These are phyloP conservation scores for Torymus tubicola DNA, from an alignment of 2,888 invertebrate genomes.

Conservation along the genomic window DNA sequence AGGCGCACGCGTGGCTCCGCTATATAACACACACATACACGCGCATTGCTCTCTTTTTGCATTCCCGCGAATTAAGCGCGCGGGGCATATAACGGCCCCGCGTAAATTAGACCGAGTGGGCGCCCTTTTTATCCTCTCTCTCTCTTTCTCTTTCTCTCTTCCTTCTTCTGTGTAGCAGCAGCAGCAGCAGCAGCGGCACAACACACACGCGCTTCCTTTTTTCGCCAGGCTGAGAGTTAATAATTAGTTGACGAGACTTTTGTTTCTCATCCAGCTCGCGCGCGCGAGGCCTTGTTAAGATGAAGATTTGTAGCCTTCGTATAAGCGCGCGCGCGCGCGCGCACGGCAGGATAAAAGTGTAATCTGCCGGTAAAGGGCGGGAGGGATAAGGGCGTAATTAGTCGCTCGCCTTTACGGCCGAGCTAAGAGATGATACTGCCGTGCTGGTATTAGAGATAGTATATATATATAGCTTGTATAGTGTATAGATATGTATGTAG, in stretches of 20 bases:
- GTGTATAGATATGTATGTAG: too few relatives aligned
- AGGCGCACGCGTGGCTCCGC: too few relatives aligned
- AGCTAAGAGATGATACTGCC: background rate
- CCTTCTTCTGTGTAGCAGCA: background rate
- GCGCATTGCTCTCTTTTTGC: constrained; percentile 20
- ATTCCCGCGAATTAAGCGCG: constrained; percentile 54
- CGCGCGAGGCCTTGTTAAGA: constrained; percentile 24
- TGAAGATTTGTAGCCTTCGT: constrained; percentile 41
- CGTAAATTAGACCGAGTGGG: constrained; percentile 52
- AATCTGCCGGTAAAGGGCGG: background rate
- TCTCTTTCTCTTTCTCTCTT: constrained; percentile 10
- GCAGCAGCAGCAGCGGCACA: too few relatives aligned
- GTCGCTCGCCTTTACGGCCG: background rate
- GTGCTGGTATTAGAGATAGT: background rate
- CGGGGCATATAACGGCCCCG: constrained; percentile 37
- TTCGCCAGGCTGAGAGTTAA: constrained; percentile 30
- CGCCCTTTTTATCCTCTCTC: background rate
- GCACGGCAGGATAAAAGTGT: constrained; percentile 2
- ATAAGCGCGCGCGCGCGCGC: too few relatives aligned
- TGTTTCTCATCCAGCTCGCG: constrained; percentile 18
- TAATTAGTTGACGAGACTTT: constrained; percentile 52
- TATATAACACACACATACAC: too few relatives aligned
- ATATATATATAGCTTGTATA: too few relatives aligned
- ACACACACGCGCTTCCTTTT: background rate
- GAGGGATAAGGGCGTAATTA: constrained; percentile 19